Evolutionary conservation across 1,140 invertebrate species (phyloP).

Genomic region (Ceratina australensis): DNA sequence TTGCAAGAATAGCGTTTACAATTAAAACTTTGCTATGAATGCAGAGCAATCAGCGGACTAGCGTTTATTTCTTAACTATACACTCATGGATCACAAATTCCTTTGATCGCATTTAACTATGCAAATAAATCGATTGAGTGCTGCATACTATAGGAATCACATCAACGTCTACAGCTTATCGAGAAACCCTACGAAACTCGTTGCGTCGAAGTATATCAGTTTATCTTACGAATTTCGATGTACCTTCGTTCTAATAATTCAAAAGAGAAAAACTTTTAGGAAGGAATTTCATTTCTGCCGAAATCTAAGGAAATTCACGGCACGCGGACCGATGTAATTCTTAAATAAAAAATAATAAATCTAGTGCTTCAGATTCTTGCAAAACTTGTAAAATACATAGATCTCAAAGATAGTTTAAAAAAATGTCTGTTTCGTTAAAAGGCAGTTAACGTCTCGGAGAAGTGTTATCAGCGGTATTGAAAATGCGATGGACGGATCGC

Average conservation of each 20-base stretch:
- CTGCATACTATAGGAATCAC: conserved; percentile 20
- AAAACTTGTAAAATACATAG: not conserved
- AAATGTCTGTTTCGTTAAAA: conserved; percentile 14
- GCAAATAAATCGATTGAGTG: conserved; percentile 3
- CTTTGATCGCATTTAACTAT: not conserved
- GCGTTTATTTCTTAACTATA: not conserved
- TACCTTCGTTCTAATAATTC: not conserved
- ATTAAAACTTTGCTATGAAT: not conserved
- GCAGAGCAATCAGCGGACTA: not conserved
- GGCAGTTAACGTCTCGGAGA: conserved; percentile 20
- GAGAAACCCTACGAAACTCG: conserved; percentile 14
- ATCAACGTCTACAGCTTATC: not conserved
- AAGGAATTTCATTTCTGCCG: too few relatives aligned
- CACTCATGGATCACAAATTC: not conserved
- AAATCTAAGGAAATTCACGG: not conserved
- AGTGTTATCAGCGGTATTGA: conserved; percentile 5
- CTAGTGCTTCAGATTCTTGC: not conserved
- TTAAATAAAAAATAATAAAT: too few relatives aligned
- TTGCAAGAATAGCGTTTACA: too few relatives aligned
- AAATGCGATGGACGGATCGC: conserved; percentile 51
- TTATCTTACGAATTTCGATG: not conserved
- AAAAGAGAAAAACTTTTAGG: too few relatives aligned
- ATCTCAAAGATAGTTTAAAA: not conserved
- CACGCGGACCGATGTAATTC: too few relatives aligned
- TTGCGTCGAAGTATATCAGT: not conserved